Base-by-base conservation (phyloP, 2,888 invertebrate genomes). In the Panzeria rudis region DNA sequence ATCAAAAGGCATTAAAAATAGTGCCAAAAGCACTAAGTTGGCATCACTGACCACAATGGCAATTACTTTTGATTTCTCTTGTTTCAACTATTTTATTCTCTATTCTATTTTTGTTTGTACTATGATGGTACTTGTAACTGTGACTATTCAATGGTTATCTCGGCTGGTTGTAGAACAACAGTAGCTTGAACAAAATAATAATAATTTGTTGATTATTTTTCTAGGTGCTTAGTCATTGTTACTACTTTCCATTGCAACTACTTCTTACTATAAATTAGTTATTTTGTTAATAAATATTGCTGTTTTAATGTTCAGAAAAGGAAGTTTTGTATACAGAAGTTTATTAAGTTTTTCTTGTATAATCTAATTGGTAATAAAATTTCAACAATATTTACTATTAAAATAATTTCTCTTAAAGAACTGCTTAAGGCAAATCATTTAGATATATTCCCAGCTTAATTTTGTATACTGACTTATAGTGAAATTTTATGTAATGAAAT, bases 71-170 rank as follows among this genome's bases (percentile, higher is more conserved):
- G 54, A 47, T 47, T 59, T 77, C 47, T 44, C 56, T 32, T 44
- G 54, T 59, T 56, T 35, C 35, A 23, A 32, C 54, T 32, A 20
- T 25, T 54, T 75, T 52, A 20, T 64, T 29, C 23, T 9, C 17
- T 59, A n/a, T 68, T 35, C 38, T 17, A 15, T 32, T 44, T 72
- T 56, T 11, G 13, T 44, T 64, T 44, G 23, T 20, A 56, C 15
- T 9, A 20, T 68, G 25, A 66, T 47, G 44, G 23, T 32, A 32
- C 61, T 71, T 61, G 50, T 41, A 25, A 32, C 52, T 41, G 13
- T 62, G 41, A 50, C 69, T 69, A 44, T 71, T 54, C 54, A 62
- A 71, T 72, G 72, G 32, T 64, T 72, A 80, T 80, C 64, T 56
- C 54, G 44, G 17, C 25, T 66, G 15, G 17, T 23, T 25, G 17